Evolutionary conservation across 64 coral and sea anemone species (phyloP), one percentile per base, ranked within the genome.

Genomic region (Porites australiensis): DNA sequence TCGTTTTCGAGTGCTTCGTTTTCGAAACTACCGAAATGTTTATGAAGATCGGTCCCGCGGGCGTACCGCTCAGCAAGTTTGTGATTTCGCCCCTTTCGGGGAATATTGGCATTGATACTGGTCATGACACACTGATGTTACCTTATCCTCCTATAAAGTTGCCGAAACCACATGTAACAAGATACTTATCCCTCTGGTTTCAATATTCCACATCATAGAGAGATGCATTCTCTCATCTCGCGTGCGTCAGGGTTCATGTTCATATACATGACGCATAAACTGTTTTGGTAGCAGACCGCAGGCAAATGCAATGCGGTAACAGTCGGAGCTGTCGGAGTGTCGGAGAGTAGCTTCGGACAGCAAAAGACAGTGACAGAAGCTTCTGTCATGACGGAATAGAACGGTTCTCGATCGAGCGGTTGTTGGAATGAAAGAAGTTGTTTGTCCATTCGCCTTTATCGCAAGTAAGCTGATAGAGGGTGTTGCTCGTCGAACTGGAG

Each of bases 381-480:
- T 3, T 75, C 74, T 19, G 5, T 65, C 15, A 19, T 61, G 80
- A 69, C 13, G 3, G 13, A 58, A 52, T 27, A 76, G 21, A 37
- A 37, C 27, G 1, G 27, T 37, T 37, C 49, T 13, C 43, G 12
- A 8, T 13, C 43, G 12, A 8, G 54, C 58, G 27, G 27, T 37
- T 37, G 27, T 37, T 37, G 27, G 27, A 37, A 98, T 98, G 96
- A 98, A 93, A 77, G 93, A 98, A 79, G 68, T 98, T 14, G 87
- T 98, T 74, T 98, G 96, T 58, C 96, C 96, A 19, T 98, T 98
- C 86, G 91, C 94, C 51, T 98, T 88, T 72, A 74, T 96, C 67
- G 91, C 94, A 13, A 98, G 96, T 57, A 87, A 91, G 60, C 63
- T 95, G 12, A 77, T 95, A 49, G 96, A 95, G 45, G 91, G 91